A percentile compares a stretch with the other conserved stretches of the same genome.
These are phyloP conservation scores for Gambusia yucatana DNA, from an alignment of 2,797 vertebrate species.

Conservation along the genomic window DNA sequence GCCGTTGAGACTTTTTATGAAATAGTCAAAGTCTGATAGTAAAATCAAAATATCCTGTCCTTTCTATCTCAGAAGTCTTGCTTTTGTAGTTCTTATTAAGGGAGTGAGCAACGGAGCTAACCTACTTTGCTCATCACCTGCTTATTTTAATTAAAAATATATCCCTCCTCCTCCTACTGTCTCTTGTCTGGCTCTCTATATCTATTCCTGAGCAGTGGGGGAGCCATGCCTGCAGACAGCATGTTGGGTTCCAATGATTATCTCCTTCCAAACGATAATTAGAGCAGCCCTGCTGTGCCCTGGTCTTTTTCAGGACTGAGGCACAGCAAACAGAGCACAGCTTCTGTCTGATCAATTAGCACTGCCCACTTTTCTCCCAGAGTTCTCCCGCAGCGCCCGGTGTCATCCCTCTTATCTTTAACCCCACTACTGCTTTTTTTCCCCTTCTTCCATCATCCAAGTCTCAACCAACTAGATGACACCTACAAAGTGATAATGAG, in stretches of 20 bases:
- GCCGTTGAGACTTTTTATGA: not conserved
- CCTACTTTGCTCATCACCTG: conserved; percentile 1
- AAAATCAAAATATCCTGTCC: not conserved
- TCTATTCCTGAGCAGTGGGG: conserved; percentile 44
- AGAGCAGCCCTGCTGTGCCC: conserved; percentile 60
- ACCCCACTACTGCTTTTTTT: conserved; percentile 22
- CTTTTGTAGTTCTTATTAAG: conserved; percentile 3
- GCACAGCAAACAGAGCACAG: conserved; percentile 40
- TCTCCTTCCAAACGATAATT: conserved; percentile 71
- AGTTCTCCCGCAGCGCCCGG: conserved; percentile 34
- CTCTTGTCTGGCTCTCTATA: conserved; percentile 20
- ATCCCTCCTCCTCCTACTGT: conserved; percentile 29
- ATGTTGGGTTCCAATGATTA: conserved; percentile 60
- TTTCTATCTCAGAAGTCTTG: not conserved
- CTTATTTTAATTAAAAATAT: conserved; percentile 4
- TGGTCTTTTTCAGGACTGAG: conserved; percentile 55
- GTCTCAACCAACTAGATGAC: conserved; percentile 14
- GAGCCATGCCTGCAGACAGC: conserved; percentile 54
- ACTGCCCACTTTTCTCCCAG: conserved; percentile 54
- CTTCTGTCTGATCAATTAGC: conserved; percentile 64
- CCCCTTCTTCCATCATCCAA: conserved; percentile 3
- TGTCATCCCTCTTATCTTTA: conserved; percentile 32
- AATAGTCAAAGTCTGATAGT: not conserved
- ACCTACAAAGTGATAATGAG: conserved; percentile 45
- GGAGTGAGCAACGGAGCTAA: not conserved